Conservation (phyloP, 1,140 invertebrate species). For the Asbolus verrucosus region DNA sequence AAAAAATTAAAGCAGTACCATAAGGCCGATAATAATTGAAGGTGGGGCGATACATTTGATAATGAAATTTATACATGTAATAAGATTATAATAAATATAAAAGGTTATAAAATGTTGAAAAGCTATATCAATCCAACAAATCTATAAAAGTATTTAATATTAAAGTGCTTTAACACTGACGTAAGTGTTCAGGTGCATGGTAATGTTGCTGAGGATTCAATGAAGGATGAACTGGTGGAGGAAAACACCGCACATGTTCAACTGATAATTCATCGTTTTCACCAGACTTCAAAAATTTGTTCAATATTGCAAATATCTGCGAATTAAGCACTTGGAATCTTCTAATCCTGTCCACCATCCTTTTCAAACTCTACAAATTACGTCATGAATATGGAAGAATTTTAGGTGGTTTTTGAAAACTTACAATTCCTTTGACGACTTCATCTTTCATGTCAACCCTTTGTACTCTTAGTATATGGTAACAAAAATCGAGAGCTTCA, state of each 20-base stretch:
- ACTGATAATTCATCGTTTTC: constrained; percentile 89
- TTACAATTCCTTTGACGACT: constrained; percentile 95
- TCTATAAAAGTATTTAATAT: constrained; percentile 12
- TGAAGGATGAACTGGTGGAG: constrained; percentile 89
- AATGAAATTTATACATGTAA: constrained; percentile 26
- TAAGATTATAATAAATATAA: constrained; percentile 42
- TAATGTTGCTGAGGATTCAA: constrained; percentile 72
- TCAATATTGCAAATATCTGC: constrained; percentile 97
- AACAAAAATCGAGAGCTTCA: constrained; percentile 98
- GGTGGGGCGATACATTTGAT: constrained; percentile 27
- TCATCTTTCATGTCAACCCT: constrained; percentile 97
- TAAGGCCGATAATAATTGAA: constrained; percentile 34
- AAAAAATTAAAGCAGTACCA: constrained; percentile 32
- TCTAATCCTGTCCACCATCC: constrained; percentile 97
- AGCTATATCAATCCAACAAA: constrained; percentile 10
- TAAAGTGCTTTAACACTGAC: constrained; percentile 62
- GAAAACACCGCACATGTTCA: constrained; percentile 97
- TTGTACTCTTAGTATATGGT: constrained; percentile 97
- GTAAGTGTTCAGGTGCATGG: constrained; percentile 72
- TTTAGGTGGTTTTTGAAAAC: too few relatives aligned
- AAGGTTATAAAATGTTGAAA: constrained; percentile 49
- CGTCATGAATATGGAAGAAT: constrained; percentile 8
- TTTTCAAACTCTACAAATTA: constrained; percentile 85
- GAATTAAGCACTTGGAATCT: constrained; percentile 98
- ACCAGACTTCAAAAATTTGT: constrained; percentile 92